Evolutionary conservation across 2,113 vertebrate genomes (phyloP), one percentile per base, ranked within the genome.

Genomic region (Synchiropus splendidus): DNA sequence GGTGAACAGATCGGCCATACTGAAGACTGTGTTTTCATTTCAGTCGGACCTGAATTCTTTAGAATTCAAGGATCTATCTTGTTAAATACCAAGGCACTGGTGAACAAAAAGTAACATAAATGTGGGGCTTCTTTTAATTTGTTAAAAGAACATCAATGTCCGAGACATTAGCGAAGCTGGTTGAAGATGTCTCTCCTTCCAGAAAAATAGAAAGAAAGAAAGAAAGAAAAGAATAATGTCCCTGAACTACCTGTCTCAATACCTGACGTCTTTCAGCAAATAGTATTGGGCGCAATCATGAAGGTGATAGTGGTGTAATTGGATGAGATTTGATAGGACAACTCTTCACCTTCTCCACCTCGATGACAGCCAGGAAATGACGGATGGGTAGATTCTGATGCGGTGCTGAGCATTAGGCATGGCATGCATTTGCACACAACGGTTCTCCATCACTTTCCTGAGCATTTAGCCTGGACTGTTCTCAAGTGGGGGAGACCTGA

Each of bases 401-500:
- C 35, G 58, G 58, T 48, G 51, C 51, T 9, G 58, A 55, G 59
- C 69, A 71, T 75, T 67, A 70, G 74, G 55, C 58, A 61, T 61
- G 65, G 68, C 75, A 60, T 59, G 62, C 66, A 70, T 74, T 70
- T 70, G 62, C 66, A 64, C 59, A 48, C 31, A 58, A 32, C 38
- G 3, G 45, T 62, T 55, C 55, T 79, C 70, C 71, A 71, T 80
- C 77, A 77, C 71, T 40, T 65, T 43, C 49, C 21, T 2, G 41
- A 65, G 62, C 65, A 69, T 74, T 81, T 70, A 70, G 61, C 61
- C 64, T 0, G 13, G 45, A 47, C 31, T 13, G 21, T 27, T 27
- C 21, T 4, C 21, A 27, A 55, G 27, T 11, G 63, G 51, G 53
- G 49, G 40, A 46, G 57, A 55, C 54, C 58, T 18, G 17, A 27